Percentiles rank a stretch among this genome's conserved stretches.
These are phyloP conservation scores for Lepidotrigona ventralis DNA, from an alignment of 1,140 invertebrate species.

Conservation along the genomic window DNA sequence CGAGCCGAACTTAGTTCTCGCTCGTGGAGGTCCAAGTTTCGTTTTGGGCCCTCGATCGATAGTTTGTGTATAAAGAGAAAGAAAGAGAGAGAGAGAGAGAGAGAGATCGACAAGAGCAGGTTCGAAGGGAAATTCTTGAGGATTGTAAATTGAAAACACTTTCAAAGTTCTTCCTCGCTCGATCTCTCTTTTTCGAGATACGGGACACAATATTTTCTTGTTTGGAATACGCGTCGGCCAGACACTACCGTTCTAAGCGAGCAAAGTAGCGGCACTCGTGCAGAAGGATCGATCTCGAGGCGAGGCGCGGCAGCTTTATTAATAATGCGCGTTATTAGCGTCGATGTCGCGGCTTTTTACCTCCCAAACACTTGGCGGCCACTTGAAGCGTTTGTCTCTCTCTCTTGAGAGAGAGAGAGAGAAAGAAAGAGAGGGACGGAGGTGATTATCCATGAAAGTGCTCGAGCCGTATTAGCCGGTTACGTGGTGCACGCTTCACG, in stretches of 20 bases:
- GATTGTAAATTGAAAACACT: background rate
- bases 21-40: no score
- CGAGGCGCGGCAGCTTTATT: background rate
- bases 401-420: background rate
- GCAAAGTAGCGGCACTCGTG: constrained; percentile 8
- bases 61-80: background rate
- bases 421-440: background rate
- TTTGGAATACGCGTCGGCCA: background rate
- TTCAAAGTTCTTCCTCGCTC: background rate
- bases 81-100: no score
- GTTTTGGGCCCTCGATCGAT: background rate
- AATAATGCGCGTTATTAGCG: constrained; percentile 27
- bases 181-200: background rate
- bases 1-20: background rate
- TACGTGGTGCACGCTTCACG: constrained; percentile 22
- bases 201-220: constrained; percentile 6
- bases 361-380: constrained; percentile 29
- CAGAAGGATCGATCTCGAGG: constrained; percentile 6
- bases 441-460: constrained; percentile 43
- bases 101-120: background rate
- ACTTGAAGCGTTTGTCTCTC: constrained; percentile 34
- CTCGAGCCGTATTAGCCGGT: constrained; percentile 30
- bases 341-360: constrained; percentile 22
- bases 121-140: background rate
- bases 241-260: no score